Conservation (phyloP, 2,888 invertebrate species). For the Chloromyia formosa region DNA sequence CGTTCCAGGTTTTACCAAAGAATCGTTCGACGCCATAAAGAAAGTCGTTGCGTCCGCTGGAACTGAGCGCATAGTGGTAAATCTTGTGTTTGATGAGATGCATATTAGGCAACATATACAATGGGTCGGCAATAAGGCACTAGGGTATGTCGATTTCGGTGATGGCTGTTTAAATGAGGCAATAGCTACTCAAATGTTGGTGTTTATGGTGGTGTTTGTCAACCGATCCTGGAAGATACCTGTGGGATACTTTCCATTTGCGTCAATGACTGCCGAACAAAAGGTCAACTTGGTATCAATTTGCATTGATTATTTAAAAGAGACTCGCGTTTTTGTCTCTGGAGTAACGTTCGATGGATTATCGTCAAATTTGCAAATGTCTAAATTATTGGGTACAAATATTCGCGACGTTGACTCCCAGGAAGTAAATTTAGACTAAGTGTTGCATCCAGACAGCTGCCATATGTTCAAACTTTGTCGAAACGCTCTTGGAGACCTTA, state of each 20-base stretch:
- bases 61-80: neutral
- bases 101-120: neutral
- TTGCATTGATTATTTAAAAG: too few relatives aligned
- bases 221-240: neutral
- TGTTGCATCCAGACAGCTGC: slow-evolving; percentile 34
- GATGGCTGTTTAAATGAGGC: too few relatives aligned
- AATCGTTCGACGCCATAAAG: neutral
- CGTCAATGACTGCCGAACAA: slow-evolving; percentile 7
- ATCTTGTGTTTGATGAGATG: neutral
- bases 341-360: neutral
- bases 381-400: too few relatives aligned
- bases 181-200: too few relatives aligned
- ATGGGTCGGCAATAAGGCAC: too few relatives aligned
- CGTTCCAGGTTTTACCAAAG: neutral
- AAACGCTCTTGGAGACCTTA: slow-evolving; percentile 25
- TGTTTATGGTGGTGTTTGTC: too few relatives aligned
- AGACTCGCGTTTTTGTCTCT: too few relatives aligned
- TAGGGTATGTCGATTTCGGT: too few relatives aligned
- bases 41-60: too few relatives aligned
- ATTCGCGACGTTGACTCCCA: too few relatives aligned
- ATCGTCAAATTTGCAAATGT: too few relatives aligned
- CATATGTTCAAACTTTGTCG: slow-evolving; percentile 42
- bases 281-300: neutral
- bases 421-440: too few relatives aligned
- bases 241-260: neutral